Evolutionary conservation across 2,888 invertebrate species (phyloP), one percentile per base, ranked within the genome.

Genomic region (Lingula anatina): DNA sequence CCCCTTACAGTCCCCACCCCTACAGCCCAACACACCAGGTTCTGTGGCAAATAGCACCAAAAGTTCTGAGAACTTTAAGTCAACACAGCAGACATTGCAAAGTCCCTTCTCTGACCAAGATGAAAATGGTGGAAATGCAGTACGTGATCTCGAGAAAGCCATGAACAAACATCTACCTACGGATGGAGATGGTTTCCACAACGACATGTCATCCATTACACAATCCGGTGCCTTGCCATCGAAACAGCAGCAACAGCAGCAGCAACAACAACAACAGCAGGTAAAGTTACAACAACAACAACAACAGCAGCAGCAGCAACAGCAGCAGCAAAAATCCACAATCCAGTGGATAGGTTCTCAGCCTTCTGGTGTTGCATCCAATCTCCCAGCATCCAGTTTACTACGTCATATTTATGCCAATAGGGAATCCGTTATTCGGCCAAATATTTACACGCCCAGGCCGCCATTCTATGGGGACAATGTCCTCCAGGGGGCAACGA

Each of bases 391-490:
- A 0, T 90, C 94, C 0, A 90, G 92, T 0, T 81, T 95, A 21
- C 79, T 95, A 7, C 82, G 94, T 25, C 93, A 93, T 72, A 81
- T 95, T 2, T 94, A 94, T 73, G 90, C 90, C 18, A 94, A 91
- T 70, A 83, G 95, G 40, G 95, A 95, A 77, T 93, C 93, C 70
- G 95, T 95, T 15, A 95, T 95, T 61, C 83, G 95, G 28, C 92
- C 93, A 27, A 92, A 91, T 64, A 56, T 46, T 23, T 61, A 57
- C 46, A 70, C 64, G 54, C 62, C 64, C 46, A 65, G 71, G 37
- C 66, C 71, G 12, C 56, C 57, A 40, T 65, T 61, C 49, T 70
- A 67, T 47, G 53, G 55, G 7, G 65, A 64, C 46, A 66, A 68
- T 46, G 62, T 62, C 20, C 62, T 62, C 20, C 59, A 59, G 44